Evolutionary conservation across 2,113 vertebrate genomes (phyloP).

Genomic region (Corythoichthys haematopterus): DNA sequence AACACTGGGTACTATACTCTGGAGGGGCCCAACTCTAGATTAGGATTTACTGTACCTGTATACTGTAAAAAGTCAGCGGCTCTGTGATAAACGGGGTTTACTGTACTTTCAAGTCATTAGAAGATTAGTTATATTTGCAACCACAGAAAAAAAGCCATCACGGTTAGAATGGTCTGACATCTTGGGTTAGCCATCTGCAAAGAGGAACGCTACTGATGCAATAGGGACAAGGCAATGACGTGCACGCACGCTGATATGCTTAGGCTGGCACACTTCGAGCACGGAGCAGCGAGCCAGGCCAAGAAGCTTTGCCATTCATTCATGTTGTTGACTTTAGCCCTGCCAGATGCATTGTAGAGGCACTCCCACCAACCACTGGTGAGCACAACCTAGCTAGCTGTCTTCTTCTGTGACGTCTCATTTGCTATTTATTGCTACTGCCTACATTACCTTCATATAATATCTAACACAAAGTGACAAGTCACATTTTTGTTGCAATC

Average conservation of each 20-base stretch:
- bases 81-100: neutral
- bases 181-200: slow-evolving; percentile 15
- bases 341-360: neutral
- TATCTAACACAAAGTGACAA: too few species aligned
- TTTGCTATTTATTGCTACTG: too few species aligned
- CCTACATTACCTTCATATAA: too few species aligned
- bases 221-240: slow-evolving; percentile 22
- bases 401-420: too few species aligned
- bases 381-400: too few species aligned
- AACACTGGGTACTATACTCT: too few species aligned
- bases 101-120: slow-evolving; percentile 25
- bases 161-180: slow-evolving; percentile 11
- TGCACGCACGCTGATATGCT: neutral
- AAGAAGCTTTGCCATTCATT: slow-evolving; percentile 33
- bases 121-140: slow-evolving; percentile 20
- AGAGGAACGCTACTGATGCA: slow-evolving; percentile 19
- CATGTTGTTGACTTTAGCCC: slow-evolving; percentile 27
- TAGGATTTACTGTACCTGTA: neutral
- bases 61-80: neutral
- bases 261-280: slow-evolving; percentile 15
- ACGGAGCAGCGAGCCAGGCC: neutral
- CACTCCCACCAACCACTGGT: too few species aligned
- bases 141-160: slow-evolving; percentile 19
- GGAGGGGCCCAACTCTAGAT: neutral
- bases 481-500: too few species aligned